Percentiles rank a stretch among this genome's conserved stretches.
Conservation (phyloP, 2,797 vertebrate species). For the Champsocephalus gunnari region DNA sequence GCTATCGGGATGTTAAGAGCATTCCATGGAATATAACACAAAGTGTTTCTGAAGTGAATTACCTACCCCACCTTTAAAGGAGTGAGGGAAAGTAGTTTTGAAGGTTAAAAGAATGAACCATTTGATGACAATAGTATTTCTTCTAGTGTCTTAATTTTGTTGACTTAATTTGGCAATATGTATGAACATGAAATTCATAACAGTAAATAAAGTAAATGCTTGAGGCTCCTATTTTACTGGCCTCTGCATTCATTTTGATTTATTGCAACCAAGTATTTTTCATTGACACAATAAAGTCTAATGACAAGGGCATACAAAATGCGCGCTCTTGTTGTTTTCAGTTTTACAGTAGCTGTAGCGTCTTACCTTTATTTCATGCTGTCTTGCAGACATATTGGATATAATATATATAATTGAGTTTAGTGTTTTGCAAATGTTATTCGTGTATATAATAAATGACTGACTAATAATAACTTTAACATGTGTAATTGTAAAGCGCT, state of each 20-base stretch:
- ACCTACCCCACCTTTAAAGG: not conserved
- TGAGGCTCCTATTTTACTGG: not conserved
- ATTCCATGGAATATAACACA: too few species aligned
- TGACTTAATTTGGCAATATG: not conserved
- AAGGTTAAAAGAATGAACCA: conserved; percentile 1
- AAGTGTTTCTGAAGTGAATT: too few species aligned
- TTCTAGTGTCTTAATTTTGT: not conserved
- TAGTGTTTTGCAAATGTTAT: not conserved
- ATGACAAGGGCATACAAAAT: not conserved
- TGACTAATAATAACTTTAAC: too few species aligned
- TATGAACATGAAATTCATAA: not conserved
- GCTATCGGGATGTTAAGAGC: too few species aligned
- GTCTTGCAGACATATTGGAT: not conserved
- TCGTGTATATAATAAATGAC: too few species aligned
- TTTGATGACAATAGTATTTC: not conserved
- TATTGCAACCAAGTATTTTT: too few species aligned
- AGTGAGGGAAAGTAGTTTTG: not conserved
- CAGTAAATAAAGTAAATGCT: not conserved
- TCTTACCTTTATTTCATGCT: not conserved
- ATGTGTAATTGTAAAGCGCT: too few species aligned
- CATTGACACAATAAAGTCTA: not conserved
- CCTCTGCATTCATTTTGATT: too few species aligned
- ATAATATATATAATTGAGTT: not conserved
- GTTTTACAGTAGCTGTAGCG: not conserved
- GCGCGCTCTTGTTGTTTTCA: too few species aligned